phyloP scores from a whole-genome alignment of 1,140 invertebrate species.

The Caenorhabditis tropicalis region DNA sequence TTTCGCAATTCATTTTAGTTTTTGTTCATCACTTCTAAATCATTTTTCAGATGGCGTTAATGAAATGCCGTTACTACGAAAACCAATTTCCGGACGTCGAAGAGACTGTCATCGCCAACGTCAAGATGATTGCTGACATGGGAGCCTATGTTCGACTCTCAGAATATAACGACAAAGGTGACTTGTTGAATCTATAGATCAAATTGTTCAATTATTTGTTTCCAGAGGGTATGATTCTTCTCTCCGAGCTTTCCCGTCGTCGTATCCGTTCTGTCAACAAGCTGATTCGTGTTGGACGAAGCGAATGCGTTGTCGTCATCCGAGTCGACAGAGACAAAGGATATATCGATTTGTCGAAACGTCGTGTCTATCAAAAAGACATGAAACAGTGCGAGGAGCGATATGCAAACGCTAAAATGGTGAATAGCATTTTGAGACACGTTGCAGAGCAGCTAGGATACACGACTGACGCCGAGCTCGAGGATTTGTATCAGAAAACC shows the following conservation, averaged over 20 bases:
- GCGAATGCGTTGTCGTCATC: slow-evolving; percentile 98
- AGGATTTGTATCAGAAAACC: slow-evolving; percentile 94
- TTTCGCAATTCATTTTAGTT: too few relatives aligned
- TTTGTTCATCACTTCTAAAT: not conserved
- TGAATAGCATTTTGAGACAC: slow-evolving; percentile 87
- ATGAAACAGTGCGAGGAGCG: slow-evolving; percentile 96
- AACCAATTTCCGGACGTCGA: slow-evolving; percentile 97
- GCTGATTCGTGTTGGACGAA: slow-evolving; percentile 95
- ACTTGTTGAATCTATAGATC: not conserved
- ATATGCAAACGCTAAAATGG: slow-evolving; percentile 95
- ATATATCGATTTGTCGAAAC: slow-evolving; percentile 99
- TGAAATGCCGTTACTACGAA: slow-evolving; percentile 89
- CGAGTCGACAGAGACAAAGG: slow-evolving; percentile 99
- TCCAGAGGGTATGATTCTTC: slow-evolving; percentile 75
- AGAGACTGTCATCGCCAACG: slow-evolving; percentile 99
- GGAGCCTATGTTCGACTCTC: slow-evolving; percentile 96
- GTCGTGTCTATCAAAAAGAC: slow-evolving; percentile 96
- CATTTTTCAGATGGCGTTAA: slow-evolving; percentile 78
- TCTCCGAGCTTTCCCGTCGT: slow-evolving; percentile 92
- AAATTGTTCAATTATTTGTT: not conserved
- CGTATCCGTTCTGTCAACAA: slow-evolving; percentile 99
- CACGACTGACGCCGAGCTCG: slow-evolving; percentile 87
- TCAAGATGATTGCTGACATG: slow-evolving; percentile 97
- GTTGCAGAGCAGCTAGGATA: slow-evolving; percentile 93
- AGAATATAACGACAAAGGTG: slow-evolving; percentile 97